phyloP scores from a whole-genome alignment of 2,888 invertebrate genomes.

The Horisme vitalbata region DNA sequence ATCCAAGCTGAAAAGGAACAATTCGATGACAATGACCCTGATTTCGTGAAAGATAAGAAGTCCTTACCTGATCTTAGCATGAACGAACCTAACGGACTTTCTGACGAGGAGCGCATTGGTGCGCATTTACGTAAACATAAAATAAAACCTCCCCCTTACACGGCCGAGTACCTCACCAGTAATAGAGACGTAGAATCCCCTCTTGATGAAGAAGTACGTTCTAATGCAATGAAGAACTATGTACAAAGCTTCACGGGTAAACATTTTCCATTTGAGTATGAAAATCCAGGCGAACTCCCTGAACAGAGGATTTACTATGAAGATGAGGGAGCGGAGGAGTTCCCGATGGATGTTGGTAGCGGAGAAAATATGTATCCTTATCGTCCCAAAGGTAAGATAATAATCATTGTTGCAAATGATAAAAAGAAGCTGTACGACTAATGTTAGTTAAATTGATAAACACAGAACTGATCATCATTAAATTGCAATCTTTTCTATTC shows the following conservation, averaged over 20 bases:
- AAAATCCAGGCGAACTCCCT: constrained; percentile 70
- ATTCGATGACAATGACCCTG: constrained; percentile 39
- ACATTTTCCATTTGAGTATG: constrained; percentile 77
- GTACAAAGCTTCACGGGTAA: constrained; percentile 73
- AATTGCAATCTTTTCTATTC: too few relatives aligned
- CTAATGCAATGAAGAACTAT: constrained; percentile 72
- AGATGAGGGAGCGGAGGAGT: constrained; percentile 74
- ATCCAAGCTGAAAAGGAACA: constrained; percentile 60
- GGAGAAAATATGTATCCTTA: constrained; percentile 59
- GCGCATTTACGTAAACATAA: constrained; percentile 74
- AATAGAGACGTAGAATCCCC: constrained; percentile 59
- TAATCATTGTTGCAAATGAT: too few relatives aligned
- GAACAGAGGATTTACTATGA: constrained; percentile 83
- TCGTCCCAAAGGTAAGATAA: constrained; percentile 62
- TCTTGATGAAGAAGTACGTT: constrained; percentile 69
- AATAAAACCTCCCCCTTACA: constrained; percentile 61
- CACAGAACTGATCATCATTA: too few relatives aligned
- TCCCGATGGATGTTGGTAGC: constrained; percentile 67
- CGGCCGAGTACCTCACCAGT: constrained; percentile 69
- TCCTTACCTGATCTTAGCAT: constrained; percentile 50
- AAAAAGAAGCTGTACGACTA: too few relatives aligned
- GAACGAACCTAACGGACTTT: constrained; percentile 56
- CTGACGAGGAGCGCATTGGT: constrained; percentile 77
- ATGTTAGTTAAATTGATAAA: too few relatives aligned
- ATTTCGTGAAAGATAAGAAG: constrained; percentile 65